A percentile compares a stretch with the other conserved stretches of the same genome.
phyloP scores from a whole-genome alignment of 2,113 vertebrate species.

The Phodopus roborovskii region DNA sequence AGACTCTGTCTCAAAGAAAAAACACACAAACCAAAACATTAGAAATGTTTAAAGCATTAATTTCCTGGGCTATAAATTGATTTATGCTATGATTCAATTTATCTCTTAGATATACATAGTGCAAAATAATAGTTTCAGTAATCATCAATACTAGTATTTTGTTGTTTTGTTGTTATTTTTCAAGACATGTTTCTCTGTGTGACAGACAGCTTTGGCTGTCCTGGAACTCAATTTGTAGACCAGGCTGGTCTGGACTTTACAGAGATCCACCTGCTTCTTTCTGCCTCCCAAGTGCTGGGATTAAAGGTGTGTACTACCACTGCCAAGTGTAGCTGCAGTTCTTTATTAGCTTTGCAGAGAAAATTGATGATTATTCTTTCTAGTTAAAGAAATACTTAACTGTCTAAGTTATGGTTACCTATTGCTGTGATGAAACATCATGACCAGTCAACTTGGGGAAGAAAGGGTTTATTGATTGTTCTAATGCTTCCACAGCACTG shows the following conservation, averaged over 20 bases:
- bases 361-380: constrained; percentile 50
- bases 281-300: no score
- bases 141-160: not conserved
- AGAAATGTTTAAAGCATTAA: constrained; percentile 56
- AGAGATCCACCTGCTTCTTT: no score
- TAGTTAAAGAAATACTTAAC: constrained; percentile 5
- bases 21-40: not conserved
- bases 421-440: not conserved
- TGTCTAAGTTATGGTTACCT: not conserved
- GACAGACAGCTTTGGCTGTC: no score
- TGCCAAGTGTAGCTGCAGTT: not conserved
- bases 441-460: not conserved
- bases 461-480: not conserved
- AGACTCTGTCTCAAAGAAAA: not conserved
- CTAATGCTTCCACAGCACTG: not conserved
- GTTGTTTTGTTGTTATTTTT: not conserved
- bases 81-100: constrained; percentile 52
- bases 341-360: constrained; percentile 46
- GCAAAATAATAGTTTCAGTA: constrained; percentile 32
- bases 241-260: no score
- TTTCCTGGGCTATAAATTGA: constrained; percentile 34
- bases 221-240: no score
- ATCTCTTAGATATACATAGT: not conserved
- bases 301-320: no score
- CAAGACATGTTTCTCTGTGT: not conserved